Evolutionary conservation across 2,113 vertebrate genomes (phyloP).

Genomic region (Progne subis): DNA sequence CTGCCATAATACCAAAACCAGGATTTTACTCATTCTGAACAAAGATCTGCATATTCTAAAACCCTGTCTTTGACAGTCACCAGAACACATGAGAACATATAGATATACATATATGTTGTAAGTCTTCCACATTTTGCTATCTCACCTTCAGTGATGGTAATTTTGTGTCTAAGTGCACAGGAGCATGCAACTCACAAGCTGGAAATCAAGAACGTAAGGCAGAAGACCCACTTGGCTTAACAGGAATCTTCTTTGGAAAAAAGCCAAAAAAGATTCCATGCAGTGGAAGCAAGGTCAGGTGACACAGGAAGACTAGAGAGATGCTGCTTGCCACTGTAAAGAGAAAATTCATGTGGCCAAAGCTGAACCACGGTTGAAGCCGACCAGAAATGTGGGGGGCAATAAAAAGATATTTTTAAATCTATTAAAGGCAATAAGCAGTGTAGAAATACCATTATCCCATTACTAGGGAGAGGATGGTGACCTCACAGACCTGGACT

Average conservation of each 20-base stretch:
- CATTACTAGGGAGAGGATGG: background rate
- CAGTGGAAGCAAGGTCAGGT: background rate
- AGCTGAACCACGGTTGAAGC: background rate
- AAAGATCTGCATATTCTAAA: background rate
- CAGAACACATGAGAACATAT: background rate
- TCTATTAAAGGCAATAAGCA: background rate
- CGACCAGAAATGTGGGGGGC: background rate
- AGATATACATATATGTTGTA: background rate
- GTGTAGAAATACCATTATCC: background rate
- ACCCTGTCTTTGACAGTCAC: background rate
- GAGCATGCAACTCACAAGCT: background rate
- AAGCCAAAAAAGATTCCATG: background rate
- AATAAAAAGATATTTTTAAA: background rate
- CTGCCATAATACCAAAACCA: background rate
- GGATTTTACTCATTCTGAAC: background rate
- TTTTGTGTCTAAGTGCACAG: background rate
- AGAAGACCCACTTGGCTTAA: background rate
- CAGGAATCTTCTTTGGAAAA: background rate
- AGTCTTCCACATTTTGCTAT: background rate
- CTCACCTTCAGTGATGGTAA: background rate
- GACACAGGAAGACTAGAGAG: background rate
- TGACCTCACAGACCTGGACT: background rate
- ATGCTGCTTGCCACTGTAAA: background rate
- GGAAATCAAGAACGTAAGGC: background rate
- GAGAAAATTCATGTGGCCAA: background rate